These are phyloP conservation scores for Arenaria interpres DNA, from an alignment of 2,113 vertebrate genomes.

Conservation along the genomic window DNA sequence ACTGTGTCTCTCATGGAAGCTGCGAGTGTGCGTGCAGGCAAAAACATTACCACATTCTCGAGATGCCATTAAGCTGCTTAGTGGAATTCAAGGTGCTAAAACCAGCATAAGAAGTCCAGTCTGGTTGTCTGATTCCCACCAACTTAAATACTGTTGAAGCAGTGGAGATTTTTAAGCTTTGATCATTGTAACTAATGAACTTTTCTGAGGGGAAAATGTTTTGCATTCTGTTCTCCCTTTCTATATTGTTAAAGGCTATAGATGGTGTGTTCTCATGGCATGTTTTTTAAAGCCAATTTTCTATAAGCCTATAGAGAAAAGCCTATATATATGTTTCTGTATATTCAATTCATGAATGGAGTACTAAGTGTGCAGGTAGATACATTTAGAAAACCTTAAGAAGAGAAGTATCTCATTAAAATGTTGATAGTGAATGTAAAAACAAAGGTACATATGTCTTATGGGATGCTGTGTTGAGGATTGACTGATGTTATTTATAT, in stretches of 20 bases:
- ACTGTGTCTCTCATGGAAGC: not conserved
- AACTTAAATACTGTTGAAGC: not conserved
- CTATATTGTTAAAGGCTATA: not conserved
- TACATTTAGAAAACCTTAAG: not conserved
- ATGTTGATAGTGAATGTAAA: not conserved
- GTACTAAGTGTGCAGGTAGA: fast-evolving
- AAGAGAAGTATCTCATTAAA: not conserved
- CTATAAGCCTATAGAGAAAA: not conserved
- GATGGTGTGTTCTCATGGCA: not conserved
- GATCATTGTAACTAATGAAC: not conserved
- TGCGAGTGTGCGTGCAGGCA: not conserved
- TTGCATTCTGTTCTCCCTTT: not conserved
- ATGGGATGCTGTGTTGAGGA: not conserved
- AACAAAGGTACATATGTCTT: not conserved
- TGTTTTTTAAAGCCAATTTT: not conserved
- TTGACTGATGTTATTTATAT: not conserved
- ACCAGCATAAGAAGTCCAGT: not conserved
- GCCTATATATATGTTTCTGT: not conserved
- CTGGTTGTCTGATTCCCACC: not conserved
- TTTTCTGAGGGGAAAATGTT: not conserved
- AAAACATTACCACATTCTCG: fast-evolving
- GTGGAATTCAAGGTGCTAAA: not conserved
- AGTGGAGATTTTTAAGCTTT: not conserved
- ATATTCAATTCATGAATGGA: fast-evolving
- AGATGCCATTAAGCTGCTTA: not conserved